Percentiles rank a stretch among this genome's conserved stretches.
These are phyloP conservation scores for Diaphora mendica DNA, from an alignment of 2,888 invertebrate genomes.

Conservation along the genomic window DNA sequence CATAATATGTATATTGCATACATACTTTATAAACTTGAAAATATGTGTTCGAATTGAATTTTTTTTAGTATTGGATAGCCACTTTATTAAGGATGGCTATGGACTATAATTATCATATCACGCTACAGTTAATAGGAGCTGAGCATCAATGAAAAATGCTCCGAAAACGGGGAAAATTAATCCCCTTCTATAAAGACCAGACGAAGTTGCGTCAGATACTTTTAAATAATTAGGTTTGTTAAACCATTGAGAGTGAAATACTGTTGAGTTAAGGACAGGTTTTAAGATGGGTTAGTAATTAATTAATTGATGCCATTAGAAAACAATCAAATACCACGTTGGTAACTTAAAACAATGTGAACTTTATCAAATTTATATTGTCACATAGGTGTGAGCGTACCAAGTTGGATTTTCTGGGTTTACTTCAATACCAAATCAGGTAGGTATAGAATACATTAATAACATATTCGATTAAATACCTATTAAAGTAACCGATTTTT, in stretches of 20 bases:
- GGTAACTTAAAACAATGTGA: conserved; percentile 2
- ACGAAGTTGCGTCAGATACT: not conserved
- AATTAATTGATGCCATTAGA: conserved; percentile 1
- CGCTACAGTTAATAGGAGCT: too few relatives aligned
- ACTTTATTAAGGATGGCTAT: too few relatives aligned
- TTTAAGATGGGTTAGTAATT: not conserved
- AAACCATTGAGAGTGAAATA: conserved; percentile 38
- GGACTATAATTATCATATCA: too few relatives aligned
- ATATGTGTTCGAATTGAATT: too few relatives aligned
- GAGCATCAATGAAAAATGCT: too few relatives aligned
- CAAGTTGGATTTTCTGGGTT: not conserved
- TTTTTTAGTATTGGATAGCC: too few relatives aligned
- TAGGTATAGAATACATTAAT: not conserved
- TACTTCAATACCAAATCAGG: not conserved
- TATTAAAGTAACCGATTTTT: not conserved
- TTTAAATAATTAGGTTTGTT: conserved; percentile 30
- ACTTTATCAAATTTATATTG: conserved; percentile 1
- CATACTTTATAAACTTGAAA: too few relatives aligned
- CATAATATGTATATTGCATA: too few relatives aligned
- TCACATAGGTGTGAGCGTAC: not conserved
- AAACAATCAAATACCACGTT: conserved; percentile 8
- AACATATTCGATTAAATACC: not conserved
- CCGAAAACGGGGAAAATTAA: too few relatives aligned
- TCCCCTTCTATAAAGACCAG: too few relatives aligned
- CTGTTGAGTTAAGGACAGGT: conserved; percentile 24